phyloP scores from a whole-genome alignment of 1,140 invertebrate species.

The Drosophila bipectinata region DNA sequence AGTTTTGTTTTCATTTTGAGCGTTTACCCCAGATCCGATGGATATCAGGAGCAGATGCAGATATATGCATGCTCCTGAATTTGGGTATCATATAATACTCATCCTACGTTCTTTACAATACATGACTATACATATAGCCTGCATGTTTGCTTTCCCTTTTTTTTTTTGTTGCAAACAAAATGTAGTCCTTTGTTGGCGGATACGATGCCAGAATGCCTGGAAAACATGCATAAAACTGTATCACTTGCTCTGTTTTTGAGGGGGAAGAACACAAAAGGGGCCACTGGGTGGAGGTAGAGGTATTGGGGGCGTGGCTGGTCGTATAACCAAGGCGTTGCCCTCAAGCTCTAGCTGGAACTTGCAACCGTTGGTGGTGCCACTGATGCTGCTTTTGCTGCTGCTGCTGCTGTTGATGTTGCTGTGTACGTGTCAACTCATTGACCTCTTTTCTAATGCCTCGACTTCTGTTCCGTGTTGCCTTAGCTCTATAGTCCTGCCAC shows the following conservation, averaged over 20 bases:
- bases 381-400: conserved; percentile 24
- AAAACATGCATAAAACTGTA: conserved; percentile 68
- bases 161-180: conserved; percentile 17
- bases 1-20: conserved; percentile 40
- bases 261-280: conserved; percentile 25
- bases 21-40: neutral
- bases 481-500: conserved; percentile 18
- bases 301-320: neutral
- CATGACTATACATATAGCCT: neutral
- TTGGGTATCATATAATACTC: conserved; percentile 11
- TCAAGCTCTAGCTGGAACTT: conserved; percentile 26
- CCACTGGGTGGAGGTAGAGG: neutral
- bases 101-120: neutral
- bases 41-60: conserved; percentile 28
- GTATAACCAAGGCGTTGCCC: conserved; percentile 39
- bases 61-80: conserved; percentile 6
- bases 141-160: neutral
- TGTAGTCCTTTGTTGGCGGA: conserved; percentile 8
- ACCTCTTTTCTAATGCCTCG: conserved; percentile 49
- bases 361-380: conserved; percentile 33
- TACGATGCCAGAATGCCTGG: conserved; percentile 41
- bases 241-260: conserved; percentile 40
- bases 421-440: conserved; percentile 62
- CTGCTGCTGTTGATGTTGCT: conserved; percentile 2
- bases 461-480: conserved; percentile 26